Evolutionary conservation across 2,113 vertebrate genomes (phyloP).

Genomic region (Chlamydotis undulata): DNA sequence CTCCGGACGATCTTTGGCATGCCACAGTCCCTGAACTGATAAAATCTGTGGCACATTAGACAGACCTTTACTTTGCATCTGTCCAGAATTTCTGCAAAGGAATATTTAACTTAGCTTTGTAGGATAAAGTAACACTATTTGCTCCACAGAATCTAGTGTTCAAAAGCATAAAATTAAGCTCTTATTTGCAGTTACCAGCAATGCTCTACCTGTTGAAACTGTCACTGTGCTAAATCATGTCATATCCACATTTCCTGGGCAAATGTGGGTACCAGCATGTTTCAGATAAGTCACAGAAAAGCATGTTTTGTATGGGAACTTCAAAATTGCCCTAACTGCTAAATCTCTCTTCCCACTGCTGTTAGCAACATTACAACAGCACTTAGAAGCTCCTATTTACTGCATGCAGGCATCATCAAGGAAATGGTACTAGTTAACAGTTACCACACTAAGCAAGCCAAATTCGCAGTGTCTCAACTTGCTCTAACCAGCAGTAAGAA

Average conservation of each 20-base stretch:
- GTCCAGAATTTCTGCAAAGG: background rate
- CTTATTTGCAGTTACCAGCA: background rate
- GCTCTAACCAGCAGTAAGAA: background rate
- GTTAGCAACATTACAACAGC: background rate
- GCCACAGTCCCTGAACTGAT: background rate
- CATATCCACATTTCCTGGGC: background rate
- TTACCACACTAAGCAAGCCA: background rate
- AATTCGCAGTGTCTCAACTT: background rate
- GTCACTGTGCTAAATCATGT: background rate
- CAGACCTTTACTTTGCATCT: background rate
- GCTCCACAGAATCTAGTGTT: background rate
- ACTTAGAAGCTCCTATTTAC: background rate
- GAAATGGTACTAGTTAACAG: background rate
- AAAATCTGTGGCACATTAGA: background rate
- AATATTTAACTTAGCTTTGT: background rate
- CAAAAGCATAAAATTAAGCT: background rate
- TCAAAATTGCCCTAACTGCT: background rate
- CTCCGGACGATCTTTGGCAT: background rate
- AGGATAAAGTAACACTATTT: background rate
- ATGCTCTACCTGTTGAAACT: background rate
- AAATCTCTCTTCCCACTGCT: background rate
- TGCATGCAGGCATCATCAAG: accelerated
- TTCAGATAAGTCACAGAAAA: background rate
- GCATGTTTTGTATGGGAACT: background rate
- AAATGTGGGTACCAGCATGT: background rate